These are phyloP conservation scores for Urocolius indicus DNA, from an alignment of 2,113 vertebrate genomes.

Conservation along the genomic window DNA sequence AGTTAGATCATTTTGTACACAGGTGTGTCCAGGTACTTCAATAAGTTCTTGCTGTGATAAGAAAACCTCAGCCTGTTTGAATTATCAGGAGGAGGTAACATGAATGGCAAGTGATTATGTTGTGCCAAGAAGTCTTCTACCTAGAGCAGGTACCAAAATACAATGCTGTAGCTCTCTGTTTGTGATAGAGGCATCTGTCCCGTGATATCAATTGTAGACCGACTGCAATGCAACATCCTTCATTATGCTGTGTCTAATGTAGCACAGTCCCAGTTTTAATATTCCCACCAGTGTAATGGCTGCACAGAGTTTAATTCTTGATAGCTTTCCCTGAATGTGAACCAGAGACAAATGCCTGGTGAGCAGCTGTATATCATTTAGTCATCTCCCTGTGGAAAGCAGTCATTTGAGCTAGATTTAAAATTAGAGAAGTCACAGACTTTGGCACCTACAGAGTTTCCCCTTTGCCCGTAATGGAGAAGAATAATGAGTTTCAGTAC, in stretches of 20 bases:
- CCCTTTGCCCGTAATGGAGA: constrained; percentile 37
- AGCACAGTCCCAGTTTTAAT: constrained; percentile 12
- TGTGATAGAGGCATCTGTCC: constrained; percentile 24
- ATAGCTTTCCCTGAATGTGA: constrained; percentile 31
- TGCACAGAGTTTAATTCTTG: constrained; percentile 46
- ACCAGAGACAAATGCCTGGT: constrained; percentile 11
- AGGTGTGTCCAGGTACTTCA: neutral
- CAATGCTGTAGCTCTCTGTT: neutral
- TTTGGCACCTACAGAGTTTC: constrained; percentile 37
- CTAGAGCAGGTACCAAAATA: neutral
- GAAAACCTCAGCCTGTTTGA: neutral
- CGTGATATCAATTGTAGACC: constrained; percentile 23
- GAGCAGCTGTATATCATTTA: constrained; percentile 46
- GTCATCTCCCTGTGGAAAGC: constrained; percentile 31
- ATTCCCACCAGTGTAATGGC: constrained; percentile 25
- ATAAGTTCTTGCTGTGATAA: neutral
- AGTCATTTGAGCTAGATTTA: constrained; percentile 43
- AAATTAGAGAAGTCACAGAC: constrained; percentile 60
- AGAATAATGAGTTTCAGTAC: constrained; percentile 51
- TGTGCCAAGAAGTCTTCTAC: neutral
- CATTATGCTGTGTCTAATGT: constrained; percentile 8
- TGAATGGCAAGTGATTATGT: neutral
- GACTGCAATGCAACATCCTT: constrained; percentile 11
- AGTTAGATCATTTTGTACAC: neutral
- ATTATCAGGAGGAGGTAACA: neutral